Base-by-base conservation (phyloP, 2,888 invertebrate species). In the Philaethria dido region DNA sequence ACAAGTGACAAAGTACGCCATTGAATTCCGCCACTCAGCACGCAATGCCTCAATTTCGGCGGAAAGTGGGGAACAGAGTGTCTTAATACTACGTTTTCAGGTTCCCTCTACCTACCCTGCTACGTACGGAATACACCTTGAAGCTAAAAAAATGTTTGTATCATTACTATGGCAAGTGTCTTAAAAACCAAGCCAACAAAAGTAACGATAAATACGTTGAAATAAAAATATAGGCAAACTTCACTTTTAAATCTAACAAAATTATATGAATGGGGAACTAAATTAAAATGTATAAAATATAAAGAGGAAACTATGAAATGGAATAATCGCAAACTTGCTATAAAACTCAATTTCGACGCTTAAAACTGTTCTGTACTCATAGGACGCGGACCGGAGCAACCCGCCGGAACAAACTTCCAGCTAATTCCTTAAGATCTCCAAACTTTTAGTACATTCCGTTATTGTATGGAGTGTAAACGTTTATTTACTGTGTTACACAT, bases 331-430 rank as follows among this genome's bases (percentile, higher is more conserved):
- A 42, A 48, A 59, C 36, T 59, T 29, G 18, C 59, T 55, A 59
- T 59, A 64, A 59, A 64, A 64, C 59, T 64, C 57, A 50, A 64
- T 65, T 60, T 59, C 44, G 50, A 33, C 65, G 50, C 65, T 65
- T 65, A 60, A 55, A 65, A 60, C 65, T 60, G 44, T 59, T 50
- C 25, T 29, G 47, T 22, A 62, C n/a, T n/a, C n/a, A n/a, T n/a
- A n/a, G n/a, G n/a, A n/a, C n/a, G n/a, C n/a, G 33, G 57, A 57
- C 64, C 57, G 48, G 57, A 55, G 42, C 33, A 48, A 16, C 45
- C 36, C 22, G n/a, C 57, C 29, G 4, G 25, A 14, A 62, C 48
- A 22, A 64, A 64, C 29, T 64, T 64, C 50, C 13, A 9, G 3
- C 50, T 64, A 64, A 64, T 64, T 60, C 59, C 59, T 60, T 60